Evolutionary conservation across 2,113 vertebrate genomes (phyloP), one percentile per base, ranked within the genome.

Genomic region (Dicentrarchus labrax): DNA sequence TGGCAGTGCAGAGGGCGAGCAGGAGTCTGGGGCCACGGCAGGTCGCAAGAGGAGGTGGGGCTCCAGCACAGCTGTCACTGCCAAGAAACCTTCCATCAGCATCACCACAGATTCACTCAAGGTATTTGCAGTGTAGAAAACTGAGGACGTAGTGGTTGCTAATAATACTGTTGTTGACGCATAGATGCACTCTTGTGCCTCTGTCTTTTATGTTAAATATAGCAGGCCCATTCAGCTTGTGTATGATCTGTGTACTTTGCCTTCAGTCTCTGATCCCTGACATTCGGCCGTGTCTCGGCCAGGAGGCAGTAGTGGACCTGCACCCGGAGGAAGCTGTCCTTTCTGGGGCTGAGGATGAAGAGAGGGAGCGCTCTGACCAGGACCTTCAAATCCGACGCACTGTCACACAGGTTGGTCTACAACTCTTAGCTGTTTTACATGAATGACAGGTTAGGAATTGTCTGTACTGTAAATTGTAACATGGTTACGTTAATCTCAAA

Each of bases 41-140:
- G 95, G 95, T 60, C 96, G 97, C 73, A 97, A 97, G 83, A 94
- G 97, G 85, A 96, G 97, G 71, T 98, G 97, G 97, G 97, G 97
- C 59, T 95, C 97, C 82, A 97, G 97, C 91, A 97, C 97, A 6
- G 96, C 96, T 0, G 94, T 96, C 56, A 97, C 96, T 38, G 94
- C 96, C 92, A 98, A 97, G 94, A 97, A 97, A 78, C 97, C 97
- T 13, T 97, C 97, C 74, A 97, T 98, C 92, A 98, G 97, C 91
- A 97, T 98, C 95, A 97, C 97, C 88, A 98, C 97, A 1, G 97
- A 98, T 21, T 98, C 97, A 2, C 95, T 98, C 41, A 98, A 98
- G 97, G 97, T 98, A 93, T 24, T 22, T 60, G 24, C 59, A 48
- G 2, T 6, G 36, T 13, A 51, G 17, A 21, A 5, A 2, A 56